These are phyloP conservation scores for Aproaerema taeniolella DNA, from an alignment of 2,888 invertebrate species.

Conservation along the genomic window DNA sequence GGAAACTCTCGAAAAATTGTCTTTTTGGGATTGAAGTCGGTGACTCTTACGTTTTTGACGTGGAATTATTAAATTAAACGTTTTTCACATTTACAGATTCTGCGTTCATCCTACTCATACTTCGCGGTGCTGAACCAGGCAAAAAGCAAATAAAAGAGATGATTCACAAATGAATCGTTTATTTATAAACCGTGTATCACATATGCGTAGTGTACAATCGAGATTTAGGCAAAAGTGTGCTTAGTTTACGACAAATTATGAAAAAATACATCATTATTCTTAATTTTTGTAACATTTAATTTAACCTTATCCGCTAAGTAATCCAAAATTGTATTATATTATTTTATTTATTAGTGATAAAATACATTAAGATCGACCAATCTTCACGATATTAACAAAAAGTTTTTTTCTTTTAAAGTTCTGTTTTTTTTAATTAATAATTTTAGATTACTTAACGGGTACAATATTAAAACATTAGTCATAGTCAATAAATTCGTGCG, in stretches of 20 bases:
- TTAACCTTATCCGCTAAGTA: no score
- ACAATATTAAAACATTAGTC: constrained; percentile 44
- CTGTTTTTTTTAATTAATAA: no score
- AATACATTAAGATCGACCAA: no score
- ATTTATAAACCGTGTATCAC: constrained; percentile 74
- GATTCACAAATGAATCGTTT: constrained; percentile 59
- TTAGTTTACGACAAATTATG: constrained; percentile 53
- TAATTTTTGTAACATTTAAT: constrained; percentile 39
- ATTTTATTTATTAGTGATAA: no score
- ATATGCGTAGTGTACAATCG: constrained; percentile 69
- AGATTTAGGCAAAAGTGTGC: constrained; percentile 72
- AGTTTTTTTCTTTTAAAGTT: no score
- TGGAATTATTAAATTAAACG: background rate
- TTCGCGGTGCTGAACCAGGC: constrained; percentile 62
- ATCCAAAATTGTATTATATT: no score
- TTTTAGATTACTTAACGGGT: background rate
- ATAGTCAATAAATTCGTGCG: constrained; percentile 69
- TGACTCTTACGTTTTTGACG: no score
- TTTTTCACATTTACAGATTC: constrained; percentile 41
- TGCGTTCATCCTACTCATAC: constrained; percentile 64
- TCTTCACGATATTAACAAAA: no score
- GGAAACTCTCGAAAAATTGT: no score
- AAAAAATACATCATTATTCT: constrained; percentile 45
- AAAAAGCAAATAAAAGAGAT: constrained; percentile 38
- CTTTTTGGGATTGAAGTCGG: no score